phyloP scores from a whole-genome alignment of 2,113 vertebrate species.

The Pseudois nayaur region DNA sequence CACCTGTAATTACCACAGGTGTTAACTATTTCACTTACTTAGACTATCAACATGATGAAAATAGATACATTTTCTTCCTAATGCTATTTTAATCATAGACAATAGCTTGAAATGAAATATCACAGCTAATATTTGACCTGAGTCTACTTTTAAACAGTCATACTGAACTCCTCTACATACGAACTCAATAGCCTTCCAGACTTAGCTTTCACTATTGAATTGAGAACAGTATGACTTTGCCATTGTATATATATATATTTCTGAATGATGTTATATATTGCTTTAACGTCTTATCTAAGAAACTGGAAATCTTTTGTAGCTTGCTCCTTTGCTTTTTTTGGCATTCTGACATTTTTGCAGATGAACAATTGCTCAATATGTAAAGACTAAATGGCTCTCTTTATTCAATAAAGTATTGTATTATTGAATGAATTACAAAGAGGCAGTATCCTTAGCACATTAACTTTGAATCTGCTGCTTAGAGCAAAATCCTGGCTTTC shows the following conservation, averaged over 20 bases:
- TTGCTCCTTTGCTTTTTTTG: slow-evolving; percentile 71
- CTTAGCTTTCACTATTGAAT: slow-evolving; percentile 74
- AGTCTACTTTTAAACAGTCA: slow-evolving; percentile 70
- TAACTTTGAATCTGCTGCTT: slow-evolving; percentile 78
- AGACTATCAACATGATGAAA: slow-evolving; percentile 71
- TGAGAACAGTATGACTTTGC: slow-evolving; percentile 69
- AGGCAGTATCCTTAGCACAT: slow-evolving; percentile 73
- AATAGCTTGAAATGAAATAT: slow-evolving; percentile 75
- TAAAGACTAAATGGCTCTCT: slow-evolving; percentile 75
- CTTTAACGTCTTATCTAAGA: slow-evolving; percentile 75
- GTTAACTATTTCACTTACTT: slow-evolving; percentile 64
- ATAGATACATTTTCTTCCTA: slow-evolving; percentile 62
- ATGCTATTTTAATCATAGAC: slow-evolving; percentile 65
- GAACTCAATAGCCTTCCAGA: slow-evolving; percentile 60
- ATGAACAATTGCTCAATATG: slow-evolving; percentile 75
- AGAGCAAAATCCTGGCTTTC: slow-evolving; percentile 74
- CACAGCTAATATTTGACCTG: slow-evolving; percentile 70
- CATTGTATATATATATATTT: slow-evolving; percentile 72
- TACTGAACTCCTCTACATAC: slow-evolving; percentile 70
- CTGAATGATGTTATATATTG: slow-evolving; percentile 66
- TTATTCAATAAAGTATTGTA: slow-evolving; percentile 73
- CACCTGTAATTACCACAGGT: not conserved
- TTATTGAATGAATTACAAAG: slow-evolving; percentile 76
- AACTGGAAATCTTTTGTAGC: slow-evolving; percentile 74
- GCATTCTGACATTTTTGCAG: slow-evolving; percentile 73